phyloP scores from a whole-genome alignment of 1,140 invertebrate species.

The Drosophila truncata region DNA sequence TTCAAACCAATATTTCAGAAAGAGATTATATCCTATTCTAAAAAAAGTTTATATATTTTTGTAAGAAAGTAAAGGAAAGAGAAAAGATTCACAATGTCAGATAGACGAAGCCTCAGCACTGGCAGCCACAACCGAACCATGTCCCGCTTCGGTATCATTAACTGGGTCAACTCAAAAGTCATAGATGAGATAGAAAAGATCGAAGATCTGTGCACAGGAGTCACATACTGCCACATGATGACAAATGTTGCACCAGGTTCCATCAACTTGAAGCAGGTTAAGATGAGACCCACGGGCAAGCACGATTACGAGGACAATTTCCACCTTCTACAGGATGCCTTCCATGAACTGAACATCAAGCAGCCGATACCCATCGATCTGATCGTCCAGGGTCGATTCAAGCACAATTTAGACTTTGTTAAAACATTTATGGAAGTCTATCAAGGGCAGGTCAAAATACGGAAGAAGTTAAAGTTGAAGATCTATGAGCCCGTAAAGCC shows the following conservation, averaged over 20 bases:
- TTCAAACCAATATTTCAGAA: too few species aligned
- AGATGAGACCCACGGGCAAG: conserved; percentile 98
- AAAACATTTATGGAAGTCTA: conserved; percentile 99
- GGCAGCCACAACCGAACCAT: neutral
- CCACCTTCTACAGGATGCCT: conserved; percentile 97
- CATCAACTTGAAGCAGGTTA: conserved; percentile 97
- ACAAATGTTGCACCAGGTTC: conserved; percentile 98
- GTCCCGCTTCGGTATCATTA: neutral
- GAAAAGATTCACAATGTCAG: too few species aligned
- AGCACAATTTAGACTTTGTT: conserved; percentile 99
- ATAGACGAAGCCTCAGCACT: neutral
- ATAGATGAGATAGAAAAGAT: conserved; percentile 81
- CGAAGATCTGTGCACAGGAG: conserved; percentile 97
- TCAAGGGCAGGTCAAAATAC: conserved; percentile 95
- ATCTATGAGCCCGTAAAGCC: too few species aligned
- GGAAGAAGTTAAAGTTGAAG: too few species aligned
- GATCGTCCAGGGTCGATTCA: conserved; percentile 96
- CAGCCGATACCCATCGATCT: conserved; percentile 94
- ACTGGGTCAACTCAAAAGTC: neutral
- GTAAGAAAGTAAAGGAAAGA: too few species aligned
- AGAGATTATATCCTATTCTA: too few species aligned
- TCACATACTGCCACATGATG: conserved; percentile 99
- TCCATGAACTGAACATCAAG: conserved; percentile 98
- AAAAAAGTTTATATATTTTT: too few species aligned
- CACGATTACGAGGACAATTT: conserved; percentile 99